Percentiles rank a stretch among this genome's conserved stretches.
Conservation (phyloP, 1,140 invertebrate species). For the Carposina sasakii region DNA sequence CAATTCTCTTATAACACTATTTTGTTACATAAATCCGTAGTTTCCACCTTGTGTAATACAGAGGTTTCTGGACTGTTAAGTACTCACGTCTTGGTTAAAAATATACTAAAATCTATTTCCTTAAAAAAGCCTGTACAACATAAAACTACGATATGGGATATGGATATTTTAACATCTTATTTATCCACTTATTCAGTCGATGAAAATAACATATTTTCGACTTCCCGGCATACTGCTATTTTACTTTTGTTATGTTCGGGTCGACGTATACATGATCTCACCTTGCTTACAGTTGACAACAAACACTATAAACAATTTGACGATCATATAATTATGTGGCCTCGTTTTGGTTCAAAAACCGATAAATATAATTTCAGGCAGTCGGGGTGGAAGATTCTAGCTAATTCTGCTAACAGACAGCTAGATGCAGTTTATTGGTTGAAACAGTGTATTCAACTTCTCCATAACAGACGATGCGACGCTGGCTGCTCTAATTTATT, state of each 20-base stretch:
- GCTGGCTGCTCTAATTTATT: neutral
- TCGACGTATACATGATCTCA: constrained; percentile 22
- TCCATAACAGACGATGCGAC: neutral
- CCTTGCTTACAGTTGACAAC: constrained; percentile 11
- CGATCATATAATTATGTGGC: constrained; percentile 20
- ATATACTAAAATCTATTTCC: constrained; percentile 22
- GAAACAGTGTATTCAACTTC: neutral
- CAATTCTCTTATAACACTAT: constrained; percentile 32
- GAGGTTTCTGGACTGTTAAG: constrained; percentile 5
- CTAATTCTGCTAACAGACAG: neutral
- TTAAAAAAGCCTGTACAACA: constrained; percentile 1
- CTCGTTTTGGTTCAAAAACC: constrained; percentile 25
- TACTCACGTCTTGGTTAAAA: constrained; percentile 18
- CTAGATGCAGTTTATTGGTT: neutral
- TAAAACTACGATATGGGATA: constrained; percentile 20
- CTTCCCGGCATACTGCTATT: constrained; percentile 13
- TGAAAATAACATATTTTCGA: constrained; percentile 7
- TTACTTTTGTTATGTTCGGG: constrained; percentile 24
- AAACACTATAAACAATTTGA: constrained; percentile 3
- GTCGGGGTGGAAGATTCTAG: constrained; percentile 16
- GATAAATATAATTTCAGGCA: constrained; percentile 14
- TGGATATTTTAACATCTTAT: constrained; percentile 9
- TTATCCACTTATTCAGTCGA: neutral
- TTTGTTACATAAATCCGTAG: constrained; percentile 35
- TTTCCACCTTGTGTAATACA: constrained; percentile 28